Evolutionary conservation across 2,797 vertebrate genomes (phyloP).

Genomic region (Epinephelus awoara): DNA sequence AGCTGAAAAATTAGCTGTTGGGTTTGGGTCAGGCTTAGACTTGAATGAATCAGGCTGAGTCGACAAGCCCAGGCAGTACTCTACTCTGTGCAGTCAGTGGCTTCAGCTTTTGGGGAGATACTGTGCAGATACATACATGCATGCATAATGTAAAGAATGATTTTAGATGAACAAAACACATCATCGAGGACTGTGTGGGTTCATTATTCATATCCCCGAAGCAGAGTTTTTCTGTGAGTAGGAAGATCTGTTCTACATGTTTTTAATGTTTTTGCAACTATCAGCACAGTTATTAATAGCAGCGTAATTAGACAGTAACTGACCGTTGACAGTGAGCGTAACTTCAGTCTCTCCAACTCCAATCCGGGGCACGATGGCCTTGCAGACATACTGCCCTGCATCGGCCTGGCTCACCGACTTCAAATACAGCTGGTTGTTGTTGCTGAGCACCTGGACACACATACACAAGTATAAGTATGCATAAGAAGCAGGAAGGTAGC

Average conservation of each 20-base stretch:
- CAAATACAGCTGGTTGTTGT: slow-evolving; percentile 95
- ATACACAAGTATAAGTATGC: not conserved
- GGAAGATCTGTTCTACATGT: not conserved
- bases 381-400: slow-evolving; percentile 94
- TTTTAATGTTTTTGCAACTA: not conserved
- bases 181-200: not conserved
- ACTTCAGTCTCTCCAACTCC: slow-evolving; percentile 96
- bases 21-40: slow-evolving; percentile 28
- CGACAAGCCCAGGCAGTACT: not conserved
- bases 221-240: not conserved
- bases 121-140: not conserved
- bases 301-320: slow-evolving; percentile 51
- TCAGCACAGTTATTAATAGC: slow-evolving; percentile 6
- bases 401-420: slow-evolving; percentile 94
- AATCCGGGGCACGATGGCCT: slow-evolving; percentile 96
- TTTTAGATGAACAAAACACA: slow-evolving; percentile 21
- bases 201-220: not conserved
- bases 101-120: slow-evolving; percentile 7
- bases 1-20: slow-evolving; percentile 35
- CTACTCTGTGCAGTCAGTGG: not conserved
- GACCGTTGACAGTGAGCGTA: slow-evolving; percentile 93
- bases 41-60: slow-evolving; percentile 43
- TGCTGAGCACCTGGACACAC: slow-evolving; percentile 92
- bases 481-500: slow-evolving; percentile 1
- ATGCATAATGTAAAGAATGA: not conserved